Evolutionary conservation across 2,888 invertebrate genomes (phyloP).

Genomic region (Tiphia femorata): DNA sequence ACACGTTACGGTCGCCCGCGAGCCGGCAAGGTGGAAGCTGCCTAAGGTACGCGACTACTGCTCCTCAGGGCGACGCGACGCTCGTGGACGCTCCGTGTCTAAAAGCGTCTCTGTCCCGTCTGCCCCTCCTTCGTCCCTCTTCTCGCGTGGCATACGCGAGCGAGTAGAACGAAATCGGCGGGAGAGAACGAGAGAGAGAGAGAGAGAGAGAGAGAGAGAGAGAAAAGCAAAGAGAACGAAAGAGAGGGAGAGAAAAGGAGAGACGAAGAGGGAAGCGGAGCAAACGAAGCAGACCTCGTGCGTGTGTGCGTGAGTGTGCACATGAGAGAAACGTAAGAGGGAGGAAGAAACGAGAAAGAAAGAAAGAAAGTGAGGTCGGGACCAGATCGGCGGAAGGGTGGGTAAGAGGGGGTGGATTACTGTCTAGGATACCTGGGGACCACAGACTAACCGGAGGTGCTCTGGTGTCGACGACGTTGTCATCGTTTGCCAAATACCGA

Average conservation of each 20-base stretch:
- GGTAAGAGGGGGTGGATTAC: constrained; percentile 23
- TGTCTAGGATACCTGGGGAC: constrained; percentile 43
- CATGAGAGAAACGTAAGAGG: background rate
- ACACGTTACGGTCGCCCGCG: constrained; percentile 48
- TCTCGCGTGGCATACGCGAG: constrained; percentile 45
- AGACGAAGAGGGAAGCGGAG: background rate
- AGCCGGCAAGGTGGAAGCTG: constrained; percentile 67
- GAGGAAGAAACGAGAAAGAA: constrained; percentile 1
- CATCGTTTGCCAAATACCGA: constrained; percentile 44
- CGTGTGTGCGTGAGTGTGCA: background rate
- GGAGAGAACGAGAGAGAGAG: constrained; percentile 16
- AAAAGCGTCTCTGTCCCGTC: constrained; percentile 65
- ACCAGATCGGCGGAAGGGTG: constrained; percentile 31
- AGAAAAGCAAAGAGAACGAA: constrained; percentile 2
- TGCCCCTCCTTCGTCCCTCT: constrained; percentile 31
- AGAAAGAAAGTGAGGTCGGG: constrained; percentile 6
- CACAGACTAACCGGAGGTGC: constrained; percentile 41
- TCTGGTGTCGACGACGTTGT: constrained; percentile 35
- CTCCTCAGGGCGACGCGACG: constrained; percentile 63
- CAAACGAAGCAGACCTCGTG: too few relatives aligned
- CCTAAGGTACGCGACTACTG: constrained; percentile 66
- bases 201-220: constrained; percentile 11
- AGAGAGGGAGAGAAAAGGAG: constrained; percentile 7
- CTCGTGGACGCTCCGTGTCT: constrained; percentile 65
- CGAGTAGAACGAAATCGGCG: too few relatives aligned